Evolutionary conservation across 2,113 vertebrate species (phyloP), one percentile per base, ranked within the genome.

Genomic region (Paramisgurnus dabryanus): DNA sequence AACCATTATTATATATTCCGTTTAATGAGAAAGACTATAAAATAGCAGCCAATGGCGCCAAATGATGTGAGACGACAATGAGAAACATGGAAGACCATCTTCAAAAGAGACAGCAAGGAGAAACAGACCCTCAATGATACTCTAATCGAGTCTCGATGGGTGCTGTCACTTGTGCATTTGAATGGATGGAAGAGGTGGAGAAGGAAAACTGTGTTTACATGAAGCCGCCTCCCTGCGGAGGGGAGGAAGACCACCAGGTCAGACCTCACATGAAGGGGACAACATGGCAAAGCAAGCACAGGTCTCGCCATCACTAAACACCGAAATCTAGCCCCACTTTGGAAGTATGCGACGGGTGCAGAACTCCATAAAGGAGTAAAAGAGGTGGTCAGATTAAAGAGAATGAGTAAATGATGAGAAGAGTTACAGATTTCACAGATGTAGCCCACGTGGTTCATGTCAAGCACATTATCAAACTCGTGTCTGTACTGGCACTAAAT

Each of bases 251-350:
- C 79, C 81, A 83, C 84, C 81, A 49, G 81, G 84, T 85, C 84
- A 85, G 81, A 83, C 84, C 83, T 80, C 83, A 80, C 83, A 85
- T 85, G 83, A 47, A 85, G 83, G 72, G 61, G 78, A 80, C 67
- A 34, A 27, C 18, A 71, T 67, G n/a, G 18, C 27, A 5, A 27
- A 61, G 53, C 34, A 22, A 12, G 79, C 27, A 22, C 41, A 50
- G 18, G 71, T 40, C 58, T 53, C 12, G 0, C 70, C 11, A 7
- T 13, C 60, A 69, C 22, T 45, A n/a, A 40, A 47, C 10, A 15
- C 34, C 7, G 15, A 22, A 45, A 39, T 64, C 40, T 0, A 34
- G 17, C 53, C 6, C 4, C 64, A 53, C 17, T 76, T 18, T 27
- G 64, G 13, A 5, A 45, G 61, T 61, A 40, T 78, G 11, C 11